A percentile compares a stretch with the other conserved stretches of the same genome.
These are phyloP conservation scores for Illadopsis cleaveri DNA, from an alignment of 2,113 vertebrate genomes.

Conservation along the genomic window DNA sequence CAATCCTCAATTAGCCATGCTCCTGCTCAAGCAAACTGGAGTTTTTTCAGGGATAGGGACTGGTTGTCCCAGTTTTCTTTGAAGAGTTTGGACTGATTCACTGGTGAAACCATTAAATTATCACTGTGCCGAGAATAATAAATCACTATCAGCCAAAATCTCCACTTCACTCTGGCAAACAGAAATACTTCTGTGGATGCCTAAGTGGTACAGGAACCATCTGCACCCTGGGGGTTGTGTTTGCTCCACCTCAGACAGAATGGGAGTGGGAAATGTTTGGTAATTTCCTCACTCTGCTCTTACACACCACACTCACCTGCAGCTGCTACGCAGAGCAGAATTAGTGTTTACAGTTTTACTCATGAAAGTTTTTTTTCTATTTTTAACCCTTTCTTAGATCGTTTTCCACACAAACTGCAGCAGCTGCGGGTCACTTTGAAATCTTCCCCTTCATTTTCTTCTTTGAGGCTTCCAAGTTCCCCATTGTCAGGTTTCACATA, in stretches of 20 bases:
- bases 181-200: conserved; percentile 29
- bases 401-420: neutral
- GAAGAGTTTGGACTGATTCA: neutral
- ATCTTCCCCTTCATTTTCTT: neutral
- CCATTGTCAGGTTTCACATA: neutral
- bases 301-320: neutral
- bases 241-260: neutral
- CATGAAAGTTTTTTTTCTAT: neutral
- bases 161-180: neutral
- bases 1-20: neutral
- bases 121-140: neutral
- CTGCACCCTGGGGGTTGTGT: neutral
- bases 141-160: neutral
- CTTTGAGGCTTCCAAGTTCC: neutral
- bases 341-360: neutral
- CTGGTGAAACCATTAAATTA: neutral
- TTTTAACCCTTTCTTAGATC: neutral
- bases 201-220: conserved; percentile 33
- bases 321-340: neutral
- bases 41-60: neutral
- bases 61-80: neutral
- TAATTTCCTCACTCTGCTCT: conserved; percentile 20
- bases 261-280: conserved; percentile 6
- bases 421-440: neutral
- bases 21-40: neutral